phyloP scores from a whole-genome alignment of 2,888 invertebrate genomes.

The Microdon myrmicae region DNA sequence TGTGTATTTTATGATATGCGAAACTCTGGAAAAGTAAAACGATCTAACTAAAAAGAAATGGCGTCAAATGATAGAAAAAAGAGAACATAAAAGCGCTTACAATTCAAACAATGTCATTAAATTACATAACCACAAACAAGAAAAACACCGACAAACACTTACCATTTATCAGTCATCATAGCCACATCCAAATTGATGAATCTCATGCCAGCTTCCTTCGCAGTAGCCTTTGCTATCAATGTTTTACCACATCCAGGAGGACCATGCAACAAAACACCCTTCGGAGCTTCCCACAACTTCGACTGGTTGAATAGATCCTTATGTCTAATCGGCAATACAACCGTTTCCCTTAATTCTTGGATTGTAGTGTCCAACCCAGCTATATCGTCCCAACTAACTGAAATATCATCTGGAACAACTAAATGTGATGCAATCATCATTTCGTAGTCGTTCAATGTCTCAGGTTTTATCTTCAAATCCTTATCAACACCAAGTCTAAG shows the following conservation, averaged over 20 bases:
- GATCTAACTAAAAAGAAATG: too few relatives aligned
- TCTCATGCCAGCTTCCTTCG: slow-evolving; percentile 87
- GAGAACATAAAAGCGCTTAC: too few relatives aligned
- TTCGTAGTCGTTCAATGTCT: slow-evolving; percentile 87
- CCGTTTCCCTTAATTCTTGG: slow-evolving; percentile 87
- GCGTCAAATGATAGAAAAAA: too few relatives aligned
- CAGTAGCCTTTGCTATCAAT: slow-evolving; percentile 95
- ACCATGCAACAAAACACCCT: slow-evolving; percentile 92
- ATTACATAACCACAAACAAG: slow-evolving; percentile 34
- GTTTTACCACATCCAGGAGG: slow-evolving; percentile 98
- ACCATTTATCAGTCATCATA: slow-evolving; percentile 93
- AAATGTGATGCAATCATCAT: slow-evolving; percentile 93
- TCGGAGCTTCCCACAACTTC: slow-evolving; percentile 87
- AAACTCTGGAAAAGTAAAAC: too few relatives aligned
- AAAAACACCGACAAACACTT: slow-evolving; percentile 4
- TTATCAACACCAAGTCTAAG: slow-evolving; percentile 71
- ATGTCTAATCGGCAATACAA: slow-evolving; percentile 88
- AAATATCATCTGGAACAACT: slow-evolving; percentile 82
- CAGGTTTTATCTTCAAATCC: slow-evolving; percentile 70
- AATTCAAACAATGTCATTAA: neutral
- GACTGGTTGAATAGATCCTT: slow-evolving; percentile 84
- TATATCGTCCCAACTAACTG: slow-evolving; percentile 85
- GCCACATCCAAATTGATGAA: slow-evolving; percentile 94
- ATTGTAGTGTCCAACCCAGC: slow-evolving; percentile 88
- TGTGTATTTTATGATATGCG: too few relatives aligned